Evolutionary conservation across 2,797 vertebrate genomes (phyloP).

Genomic region (Tarsius wallacei): DNA sequence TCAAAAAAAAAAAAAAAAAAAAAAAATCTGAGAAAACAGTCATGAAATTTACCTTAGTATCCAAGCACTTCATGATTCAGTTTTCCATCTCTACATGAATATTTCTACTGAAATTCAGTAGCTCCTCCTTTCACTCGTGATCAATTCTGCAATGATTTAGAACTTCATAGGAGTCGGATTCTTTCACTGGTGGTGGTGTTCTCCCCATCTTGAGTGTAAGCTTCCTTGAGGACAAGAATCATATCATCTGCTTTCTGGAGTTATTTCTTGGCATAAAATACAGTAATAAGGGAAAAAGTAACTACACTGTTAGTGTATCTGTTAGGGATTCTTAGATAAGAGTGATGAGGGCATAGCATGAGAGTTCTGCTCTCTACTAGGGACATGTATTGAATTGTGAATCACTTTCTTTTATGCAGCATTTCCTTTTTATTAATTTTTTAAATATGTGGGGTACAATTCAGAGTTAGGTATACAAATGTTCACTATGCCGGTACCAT

Average conservation of each 20-base stretch:
- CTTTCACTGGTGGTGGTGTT: not conserved
- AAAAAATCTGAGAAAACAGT: slow-evolving; percentile 62
- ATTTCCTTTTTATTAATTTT: no score
- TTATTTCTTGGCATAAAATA: not conserved
- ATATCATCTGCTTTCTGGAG: not conserved
- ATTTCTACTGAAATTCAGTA: not conserved
- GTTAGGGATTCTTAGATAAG: not conserved
- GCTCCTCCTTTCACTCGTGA: slow-evolving; percentile 1
- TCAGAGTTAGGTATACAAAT: no score
- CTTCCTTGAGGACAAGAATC: slow-evolving; percentile 4
- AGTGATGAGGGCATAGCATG: not conserved
- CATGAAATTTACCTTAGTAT: slow-evolving; percentile 23
- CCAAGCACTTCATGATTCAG: not conserved
- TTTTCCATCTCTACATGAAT: not conserved
- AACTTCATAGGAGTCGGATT: not conserved
- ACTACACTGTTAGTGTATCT: no score
- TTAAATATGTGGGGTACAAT: no score
- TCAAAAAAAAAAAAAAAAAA: no score
- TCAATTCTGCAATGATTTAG: not conserved
- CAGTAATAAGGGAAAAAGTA: not conserved
- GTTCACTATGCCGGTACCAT: no score
- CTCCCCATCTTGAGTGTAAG: not conserved
- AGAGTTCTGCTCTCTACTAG: not conserved
- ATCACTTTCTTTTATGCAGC: not conserved
- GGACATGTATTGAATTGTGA: not conserved